Evolutionary conservation across 2,888 invertebrate species (phyloP), one percentile per base, ranked within the genome.

Genomic region (Osmoderma eremita): DNA sequence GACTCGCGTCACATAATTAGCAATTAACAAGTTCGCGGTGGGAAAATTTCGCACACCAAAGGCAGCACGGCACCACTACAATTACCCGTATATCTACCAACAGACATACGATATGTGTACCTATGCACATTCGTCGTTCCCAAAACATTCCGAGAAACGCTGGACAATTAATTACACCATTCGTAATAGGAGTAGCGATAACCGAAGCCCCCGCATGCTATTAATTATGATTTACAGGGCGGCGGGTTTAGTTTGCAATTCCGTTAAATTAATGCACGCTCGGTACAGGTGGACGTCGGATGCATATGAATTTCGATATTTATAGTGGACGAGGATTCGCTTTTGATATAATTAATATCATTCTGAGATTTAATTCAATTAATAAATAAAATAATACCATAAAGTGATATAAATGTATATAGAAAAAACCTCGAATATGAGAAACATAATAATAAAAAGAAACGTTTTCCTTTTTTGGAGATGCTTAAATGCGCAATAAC

Each of bases 21-120:
- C 42, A 42, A 42, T 42, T 42, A 42, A 42, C 42, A 42, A 42
- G 15, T 17, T 12, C 42, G 42, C 42, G n/a, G 42, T 17, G 42
- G 17, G 42, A 13, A 42, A 42, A 42, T 30, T 30, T 30, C 30
- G 30, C 6, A 30, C 6, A 6, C 30, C 42, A 13, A 42, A 42
- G 15, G 42, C n/a, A 15, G 42, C 42, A 42, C 10, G 10, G 5
- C 42, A 17, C 42, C 6, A 42, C 42, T 17, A 30, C 30, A 30
- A 30, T 30, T 6, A 10, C 30, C 6, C 30, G 6, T 30, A 30
- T 30, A 30, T 24, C 24, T 24, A 24, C 10, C 8, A 8, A 10
- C 30, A 30, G 5, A n/a, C n/a, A n/a, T n/a, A n/a, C 30, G 30
- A 10, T 3, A 30, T 30, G 30, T 30, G 10, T 30, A 30, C 30